Conservation (phyloP, 2,797 vertebrate genomes). For the Aldrovandia affinis region DNA sequence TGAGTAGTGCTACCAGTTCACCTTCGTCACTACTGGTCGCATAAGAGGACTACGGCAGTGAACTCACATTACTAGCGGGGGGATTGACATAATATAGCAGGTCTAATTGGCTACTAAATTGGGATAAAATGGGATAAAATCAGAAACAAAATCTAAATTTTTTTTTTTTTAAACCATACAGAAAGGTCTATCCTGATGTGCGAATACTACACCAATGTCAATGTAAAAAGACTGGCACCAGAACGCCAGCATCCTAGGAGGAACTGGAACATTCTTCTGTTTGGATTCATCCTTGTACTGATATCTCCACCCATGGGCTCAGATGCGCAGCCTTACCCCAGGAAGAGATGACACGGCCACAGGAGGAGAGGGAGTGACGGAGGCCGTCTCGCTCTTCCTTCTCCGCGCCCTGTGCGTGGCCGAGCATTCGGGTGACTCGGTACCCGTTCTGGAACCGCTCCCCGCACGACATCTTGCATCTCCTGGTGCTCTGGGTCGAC, state of each 20-base stretch:
- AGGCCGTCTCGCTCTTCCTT: conserved; percentile 71
- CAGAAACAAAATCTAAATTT: too few species aligned
- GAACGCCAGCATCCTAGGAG: too few species aligned
- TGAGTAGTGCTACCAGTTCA: too few species aligned
- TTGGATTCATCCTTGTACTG: not conserved
- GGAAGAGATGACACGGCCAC: conserved; percentile 71
- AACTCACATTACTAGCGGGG: too few species aligned
- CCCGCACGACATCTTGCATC: conserved; percentile 85
- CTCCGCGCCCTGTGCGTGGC: conserved; percentile 55
- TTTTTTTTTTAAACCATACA: too few species aligned
- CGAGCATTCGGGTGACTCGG: conserved; percentile 81
- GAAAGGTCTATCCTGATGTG: not conserved
- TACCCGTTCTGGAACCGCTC: conserved; percentile 91
- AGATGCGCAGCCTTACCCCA: conserved; percentile 83
- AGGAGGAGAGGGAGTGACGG: conserved; percentile 72
- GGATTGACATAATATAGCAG: too few species aligned
- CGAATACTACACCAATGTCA: not conserved
- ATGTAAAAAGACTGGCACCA: not conserved
- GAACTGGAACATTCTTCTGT: too few species aligned
- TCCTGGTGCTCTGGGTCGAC: conserved; percentile 62
- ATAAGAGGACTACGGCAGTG: too few species aligned
- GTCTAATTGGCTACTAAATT: too few species aligned
- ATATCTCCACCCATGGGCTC: not conserved
- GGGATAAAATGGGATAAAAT: too few species aligned
- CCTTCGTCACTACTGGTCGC: too few species aligned